Evolutionary conservation across 2,113 vertebrate species (phyloP), one percentile per base, ranked within the genome.

Genomic region (Gulo gulo): DNA sequence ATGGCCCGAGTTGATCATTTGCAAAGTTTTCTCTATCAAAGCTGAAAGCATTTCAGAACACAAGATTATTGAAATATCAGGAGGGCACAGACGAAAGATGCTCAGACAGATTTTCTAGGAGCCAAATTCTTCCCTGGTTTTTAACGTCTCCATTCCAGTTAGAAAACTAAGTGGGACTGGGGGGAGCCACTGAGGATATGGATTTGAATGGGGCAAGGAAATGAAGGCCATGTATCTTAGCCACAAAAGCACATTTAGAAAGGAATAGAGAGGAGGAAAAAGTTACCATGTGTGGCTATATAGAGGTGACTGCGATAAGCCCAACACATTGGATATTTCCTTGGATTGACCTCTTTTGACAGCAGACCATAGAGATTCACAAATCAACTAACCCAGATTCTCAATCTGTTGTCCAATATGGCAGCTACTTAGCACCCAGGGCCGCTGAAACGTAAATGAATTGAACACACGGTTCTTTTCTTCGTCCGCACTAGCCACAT

Each of bases 41-140:
- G 76, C 79, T 63, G 12, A 91, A 97, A 92, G 21, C 31, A 61
- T 78, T 92, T 96, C 82, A 74, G 83, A 80, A 92, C 94, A 69
- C 59, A 34, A 96, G 57, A 71, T 92, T 80, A 84, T 39, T 84
- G 50, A 91, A 96, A 95, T 81, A 47, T 47, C 52, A 69, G 47
- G 79, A 11, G 47, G 26, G 57, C 47, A 79, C 24, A 87, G 65
- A 23, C 21, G 73, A 65, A 90, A 90, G 36, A 67, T 11, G 36
- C 52, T 67, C 18, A 90, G 50, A 93, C 42, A 83, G 31, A 87
- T 65, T 88, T 92, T 95, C 76, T 31, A 96, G 91, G 63, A 81
- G 59, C 31, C 36, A 73, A 63, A 47, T 24, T 61, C 59, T 26
- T 26, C 11, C 59, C 63, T 79, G 45, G 50, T 57, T 94, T 95